Evolutionary conservation across 1,140 invertebrate genomes (phyloP), one percentile per base, ranked within the genome.

Genomic region (Goniozus legneri): DNA sequence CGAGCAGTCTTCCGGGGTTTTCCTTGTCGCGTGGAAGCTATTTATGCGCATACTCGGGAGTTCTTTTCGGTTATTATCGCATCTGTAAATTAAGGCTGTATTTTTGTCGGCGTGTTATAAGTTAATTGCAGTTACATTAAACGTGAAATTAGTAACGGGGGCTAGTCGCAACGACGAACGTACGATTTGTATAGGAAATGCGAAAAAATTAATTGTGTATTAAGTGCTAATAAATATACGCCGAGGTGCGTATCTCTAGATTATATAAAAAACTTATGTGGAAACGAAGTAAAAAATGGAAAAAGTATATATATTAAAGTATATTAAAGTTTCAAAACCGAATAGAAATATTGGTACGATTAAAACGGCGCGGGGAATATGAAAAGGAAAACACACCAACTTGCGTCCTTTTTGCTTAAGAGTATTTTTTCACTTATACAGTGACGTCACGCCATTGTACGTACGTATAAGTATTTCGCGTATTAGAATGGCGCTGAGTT

Each of bases 121-220:
- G n/a, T n/a, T n/a, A n/a, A n/a, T n/a, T n/a, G n/a, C n/a, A n/a
- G n/a, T n/a, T n/a, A n/a, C n/a, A n/a, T n/a, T n/a, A n/a, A n/a
- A n/a, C n/a, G n/a, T n/a, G n/a, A n/a, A n/a, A n/a, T n/a, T n/a
- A n/a, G n/a, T n/a, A n/a, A n/a, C n/a, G n/a, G n/a, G 61, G 60
- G 47, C 52, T 58, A 61, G 52, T 62, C 58, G 58, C 56, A 47
- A 46, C 44, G 47, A 56, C 43, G 52, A 59, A 47, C 53, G 49
- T 57, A 57, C 51, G 42, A 56, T 31, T 56, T 56, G 37, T 45
- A 55, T 32, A 56, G 48, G 48, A 47, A 46, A n/a, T n/a, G n/a
- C 15, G 27, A 35, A 13, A 27, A 10, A 27, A 27, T 6, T 6
- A 27, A 6, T 27, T 27, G 24, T 27, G 10, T 27, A n/a, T 27